A percentile compares a stretch with the other conserved stretches of the same genome.
Evolutionary conservation across 1,140 invertebrate species (phyloP).

Genomic region (Leptestheria dahalacensis): DNA sequence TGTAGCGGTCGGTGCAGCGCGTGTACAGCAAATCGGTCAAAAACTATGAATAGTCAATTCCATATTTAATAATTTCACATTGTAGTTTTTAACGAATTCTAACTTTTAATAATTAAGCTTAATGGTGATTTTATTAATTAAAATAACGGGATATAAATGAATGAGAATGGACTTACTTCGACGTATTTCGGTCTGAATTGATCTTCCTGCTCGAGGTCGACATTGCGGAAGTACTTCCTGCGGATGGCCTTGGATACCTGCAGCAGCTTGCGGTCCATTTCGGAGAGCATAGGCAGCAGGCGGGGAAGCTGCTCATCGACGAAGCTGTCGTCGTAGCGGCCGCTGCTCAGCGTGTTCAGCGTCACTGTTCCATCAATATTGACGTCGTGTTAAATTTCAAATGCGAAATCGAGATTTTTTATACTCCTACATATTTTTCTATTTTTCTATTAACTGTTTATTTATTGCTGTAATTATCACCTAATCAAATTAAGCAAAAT

Average conservation of each 20-base stretch:
- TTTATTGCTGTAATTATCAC: too few species aligned
- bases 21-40: slow-evolving; percentile 25
- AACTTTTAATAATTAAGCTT: not conserved
- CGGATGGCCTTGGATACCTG: slow-evolving; percentile 23
- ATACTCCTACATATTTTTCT: too few species aligned
- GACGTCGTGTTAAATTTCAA: too few species aligned
- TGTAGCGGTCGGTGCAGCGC: slow-evolving; percentile 22
- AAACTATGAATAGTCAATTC: slow-evolving; percentile 18
- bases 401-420: too few species aligned
- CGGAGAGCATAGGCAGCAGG: slow-evolving; percentile 23
- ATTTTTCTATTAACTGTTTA: too few species aligned
- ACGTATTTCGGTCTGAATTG: slow-evolving; percentile 24
- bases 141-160: not conserved
- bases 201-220: slow-evolving; percentile 24
- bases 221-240: slow-evolving; percentile 24
- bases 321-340: slow-evolving; percentile 25
- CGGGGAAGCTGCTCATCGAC: slow-evolving; percentile 23
- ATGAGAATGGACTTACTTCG: slow-evolving; percentile 18
- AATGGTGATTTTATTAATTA: not conserved
- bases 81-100: too few species aligned
- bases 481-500: too few species aligned
- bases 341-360: slow-evolving; percentile 24
- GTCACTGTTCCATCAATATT: too few species aligned
- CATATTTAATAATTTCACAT: not conserved
- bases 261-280: slow-evolving; percentile 23